Conservation (phyloP, 1,140 invertebrate genomes). For the fruit fly (Drosophila melanogaster) region DNA sequence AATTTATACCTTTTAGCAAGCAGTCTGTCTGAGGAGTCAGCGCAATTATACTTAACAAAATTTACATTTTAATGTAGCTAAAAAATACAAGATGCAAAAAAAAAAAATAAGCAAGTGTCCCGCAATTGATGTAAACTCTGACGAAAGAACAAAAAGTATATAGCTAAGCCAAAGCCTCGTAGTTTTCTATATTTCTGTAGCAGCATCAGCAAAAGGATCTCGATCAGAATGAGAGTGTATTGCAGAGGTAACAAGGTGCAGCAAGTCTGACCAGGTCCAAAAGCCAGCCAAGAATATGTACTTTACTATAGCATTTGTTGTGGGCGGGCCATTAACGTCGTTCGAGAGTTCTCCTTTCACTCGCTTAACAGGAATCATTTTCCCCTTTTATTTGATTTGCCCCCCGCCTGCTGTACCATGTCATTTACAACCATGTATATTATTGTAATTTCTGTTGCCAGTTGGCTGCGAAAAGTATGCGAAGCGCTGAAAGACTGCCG, state of each 20-base stretch:
- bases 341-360: conserved; percentile 13
- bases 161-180: conserved; percentile 28
- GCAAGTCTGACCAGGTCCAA: conserved; percentile 29
- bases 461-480: conserved; percentile 76
- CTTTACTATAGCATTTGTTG: conserved; percentile 26
- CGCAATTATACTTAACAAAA: conserved; percentile 71
- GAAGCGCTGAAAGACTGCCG: conserved; percentile 66
- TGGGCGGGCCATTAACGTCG: conserved; percentile 31
- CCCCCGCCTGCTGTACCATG: conserved; percentile 28
- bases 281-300: conserved; percentile 9
- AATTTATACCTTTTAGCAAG: conserved; percentile 70
- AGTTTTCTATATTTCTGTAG: conserved; percentile 41
- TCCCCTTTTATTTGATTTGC: conserved; percentile 44
- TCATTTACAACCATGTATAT: conserved; percentile 64
- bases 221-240: conserved; percentile 13
- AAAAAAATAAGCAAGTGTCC: conserved; percentile 38
- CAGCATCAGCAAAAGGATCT: conserved; percentile 23
- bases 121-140: conserved; percentile 62
- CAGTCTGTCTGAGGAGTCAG: conserved; percentile 70
- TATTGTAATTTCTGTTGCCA: conserved; percentile 79
- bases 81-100: conserved; percentile 64
- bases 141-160: conserved; percentile 5
- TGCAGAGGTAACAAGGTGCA: conserved; percentile 29
- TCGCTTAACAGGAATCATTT: conserved; percentile 24
- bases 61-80: conserved; percentile 76